phyloP scores from a whole-genome alignment of 2,113 vertebrate genomes.

The Corythornis cristatus region DNA sequence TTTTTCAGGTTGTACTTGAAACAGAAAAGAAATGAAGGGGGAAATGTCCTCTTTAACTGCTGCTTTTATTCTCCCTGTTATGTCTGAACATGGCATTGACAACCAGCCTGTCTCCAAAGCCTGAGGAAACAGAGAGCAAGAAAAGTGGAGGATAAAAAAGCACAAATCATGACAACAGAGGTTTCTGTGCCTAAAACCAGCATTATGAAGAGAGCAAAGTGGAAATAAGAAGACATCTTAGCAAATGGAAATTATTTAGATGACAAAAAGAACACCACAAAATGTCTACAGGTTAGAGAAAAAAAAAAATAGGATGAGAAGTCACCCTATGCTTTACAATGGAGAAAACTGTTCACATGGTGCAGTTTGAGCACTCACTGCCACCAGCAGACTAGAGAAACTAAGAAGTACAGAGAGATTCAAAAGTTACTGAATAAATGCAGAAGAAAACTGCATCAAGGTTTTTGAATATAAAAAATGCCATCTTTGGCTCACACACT shows the following conservation, averaged over 20 bases:
- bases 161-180: neutral
- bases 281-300: neutral
- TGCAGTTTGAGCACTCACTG: neutral
- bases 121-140: neutral
- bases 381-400: neutral
- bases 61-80: neutral
- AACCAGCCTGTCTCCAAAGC: neutral
- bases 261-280: neutral
- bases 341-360: neutral
- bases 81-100: neutral
- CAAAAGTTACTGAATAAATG: neutral
- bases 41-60: neutral
- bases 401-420: neutral
- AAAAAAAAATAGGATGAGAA: neutral
- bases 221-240: neutral
- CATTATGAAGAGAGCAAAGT: neutral
- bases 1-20: neutral
- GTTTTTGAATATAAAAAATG: neutral
- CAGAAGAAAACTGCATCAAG: neutral
- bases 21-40: neutral
- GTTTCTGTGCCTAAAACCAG: neutral
- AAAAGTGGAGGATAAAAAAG: neutral
- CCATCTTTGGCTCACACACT: neutral
- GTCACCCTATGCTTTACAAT: neutral
- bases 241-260: neutral